Conservation (phyloP, 2,888 invertebrate species). For the Aphidoletes aphidimyza region DNA sequence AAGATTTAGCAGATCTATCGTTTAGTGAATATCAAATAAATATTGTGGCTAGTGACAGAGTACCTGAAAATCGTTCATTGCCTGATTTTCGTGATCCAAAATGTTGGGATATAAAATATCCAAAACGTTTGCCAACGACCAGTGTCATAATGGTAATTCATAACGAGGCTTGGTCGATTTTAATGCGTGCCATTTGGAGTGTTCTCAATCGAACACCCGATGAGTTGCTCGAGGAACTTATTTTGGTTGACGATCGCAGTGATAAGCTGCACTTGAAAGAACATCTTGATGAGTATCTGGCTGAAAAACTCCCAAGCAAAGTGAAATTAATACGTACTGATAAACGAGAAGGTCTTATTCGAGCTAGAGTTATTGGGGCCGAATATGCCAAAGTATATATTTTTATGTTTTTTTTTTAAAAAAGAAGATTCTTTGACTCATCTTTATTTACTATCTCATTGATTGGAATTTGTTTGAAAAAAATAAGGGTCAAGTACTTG, state of each 20-base stretch:
- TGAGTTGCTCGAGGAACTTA: neutral
- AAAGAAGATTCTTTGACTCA: too few relatives aligned
- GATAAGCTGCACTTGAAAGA: neutral
- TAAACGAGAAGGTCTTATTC: conserved; percentile 15
- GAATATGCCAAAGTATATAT: neutral
- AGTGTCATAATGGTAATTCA: neutral
- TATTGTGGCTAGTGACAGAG: conserved; percentile 23
- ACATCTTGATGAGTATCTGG: neutral
- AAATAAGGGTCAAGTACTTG: conserved; percentile 3
- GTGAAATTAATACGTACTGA: neutral
- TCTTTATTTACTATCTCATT: too few relatives aligned
- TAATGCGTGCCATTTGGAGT: neutral
- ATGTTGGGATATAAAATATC: neutral
- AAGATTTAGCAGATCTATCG: neutral
- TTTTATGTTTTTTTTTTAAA: neutral
- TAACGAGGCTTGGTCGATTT: neutral
- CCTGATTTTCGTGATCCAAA: conserved; percentile 3
- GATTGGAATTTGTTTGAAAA: too few relatives aligned
- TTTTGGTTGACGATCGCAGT: neutral
- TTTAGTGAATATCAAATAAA: conserved; percentile 19
- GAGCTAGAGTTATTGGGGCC: conserved; percentile 2
- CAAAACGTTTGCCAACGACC: neutral
- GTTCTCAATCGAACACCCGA: neutral
- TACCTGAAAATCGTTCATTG: neutral
- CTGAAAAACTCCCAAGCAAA: neutral